These are phyloP conservation scores for Julus scanicus DNA, from an alignment of 2,888 invertebrate species.

Conservation along the genomic window DNA sequence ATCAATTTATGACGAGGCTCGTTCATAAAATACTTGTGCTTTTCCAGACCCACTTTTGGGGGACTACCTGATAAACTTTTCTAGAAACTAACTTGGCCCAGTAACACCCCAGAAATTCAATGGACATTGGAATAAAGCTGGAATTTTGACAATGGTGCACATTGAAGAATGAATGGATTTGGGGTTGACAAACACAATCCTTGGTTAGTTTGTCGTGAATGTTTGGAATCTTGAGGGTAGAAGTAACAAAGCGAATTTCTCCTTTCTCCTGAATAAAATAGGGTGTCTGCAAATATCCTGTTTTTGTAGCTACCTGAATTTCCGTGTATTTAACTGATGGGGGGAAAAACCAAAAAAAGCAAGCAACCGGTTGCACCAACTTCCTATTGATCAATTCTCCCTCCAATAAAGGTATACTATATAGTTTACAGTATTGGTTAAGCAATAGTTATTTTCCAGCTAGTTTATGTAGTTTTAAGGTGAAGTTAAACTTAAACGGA, in stretches of 20 bases:
- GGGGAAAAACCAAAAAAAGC: background rate
- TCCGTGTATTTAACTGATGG: background rate
- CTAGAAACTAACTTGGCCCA: background rate
- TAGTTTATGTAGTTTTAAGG: too few relatives aligned
- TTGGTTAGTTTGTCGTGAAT: background rate
- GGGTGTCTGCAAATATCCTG: constrained; percentile 17
- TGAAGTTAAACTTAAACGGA: too few relatives aligned
- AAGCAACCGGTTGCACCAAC: background rate
- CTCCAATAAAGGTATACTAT: too few relatives aligned
- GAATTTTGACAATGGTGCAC: too few relatives aligned
- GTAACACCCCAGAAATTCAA: background rate
- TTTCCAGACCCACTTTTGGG: background rate
- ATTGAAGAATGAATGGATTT: background rate
- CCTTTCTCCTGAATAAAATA: background rate
- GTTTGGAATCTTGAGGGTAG: background rate
- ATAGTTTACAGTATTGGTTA: too few relatives aligned
- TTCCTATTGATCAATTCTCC: background rate
- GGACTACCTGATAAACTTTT: background rate
- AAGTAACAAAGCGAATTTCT: background rate
- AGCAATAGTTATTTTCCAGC: too few relatives aligned
- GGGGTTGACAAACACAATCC: background rate
- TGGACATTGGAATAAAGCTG: background rate
- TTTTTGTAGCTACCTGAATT: background rate
- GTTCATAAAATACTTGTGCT: background rate
- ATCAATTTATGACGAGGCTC: background rate